These are phyloP conservation scores for Erinaceus europaeus DNA, from an alignment of 2,113 vertebrate species.

Conservation along the genomic window DNA sequence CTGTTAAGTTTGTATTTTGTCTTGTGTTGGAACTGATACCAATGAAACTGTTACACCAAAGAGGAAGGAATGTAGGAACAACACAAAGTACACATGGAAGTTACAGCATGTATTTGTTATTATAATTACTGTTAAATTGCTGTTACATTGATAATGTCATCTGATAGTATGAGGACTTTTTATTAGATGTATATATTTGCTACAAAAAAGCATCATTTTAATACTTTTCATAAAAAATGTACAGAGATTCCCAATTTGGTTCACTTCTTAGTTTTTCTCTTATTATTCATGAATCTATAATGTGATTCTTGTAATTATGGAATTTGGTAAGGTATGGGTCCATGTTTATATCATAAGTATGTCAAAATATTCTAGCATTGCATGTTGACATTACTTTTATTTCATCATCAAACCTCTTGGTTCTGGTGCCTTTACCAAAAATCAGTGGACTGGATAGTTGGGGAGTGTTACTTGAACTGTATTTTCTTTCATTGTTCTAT, in stretches of 20 bases:
- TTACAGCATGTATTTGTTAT: background rate
- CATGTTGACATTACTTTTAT: background rate
- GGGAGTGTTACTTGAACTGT: background rate
- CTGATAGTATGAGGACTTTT: background rate
- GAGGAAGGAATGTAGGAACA: background rate
- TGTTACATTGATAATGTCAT: background rate
- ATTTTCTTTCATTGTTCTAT: background rate
- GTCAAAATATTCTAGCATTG: background rate
- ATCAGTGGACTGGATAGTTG: background rate
- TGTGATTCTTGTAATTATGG: too few species aligned
- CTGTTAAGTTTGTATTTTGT: background rate
- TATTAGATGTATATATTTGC: background rate
- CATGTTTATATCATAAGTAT: background rate
- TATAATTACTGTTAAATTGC: background rate
- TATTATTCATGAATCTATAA: too few species aligned
- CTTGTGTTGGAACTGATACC: background rate
- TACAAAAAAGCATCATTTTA: background rate
- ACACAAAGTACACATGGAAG: background rate
- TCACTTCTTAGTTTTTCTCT: too few species aligned
- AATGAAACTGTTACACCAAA: background rate
- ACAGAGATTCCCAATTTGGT: background rate
- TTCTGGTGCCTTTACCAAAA: background rate
- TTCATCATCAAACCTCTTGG: background rate
- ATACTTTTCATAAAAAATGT: background rate
- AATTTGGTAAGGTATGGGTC: background rate